Evolutionary conservation across 2,797 vertebrate genomes (phyloP).

Genomic region (Coreius guichenoti): DNA sequence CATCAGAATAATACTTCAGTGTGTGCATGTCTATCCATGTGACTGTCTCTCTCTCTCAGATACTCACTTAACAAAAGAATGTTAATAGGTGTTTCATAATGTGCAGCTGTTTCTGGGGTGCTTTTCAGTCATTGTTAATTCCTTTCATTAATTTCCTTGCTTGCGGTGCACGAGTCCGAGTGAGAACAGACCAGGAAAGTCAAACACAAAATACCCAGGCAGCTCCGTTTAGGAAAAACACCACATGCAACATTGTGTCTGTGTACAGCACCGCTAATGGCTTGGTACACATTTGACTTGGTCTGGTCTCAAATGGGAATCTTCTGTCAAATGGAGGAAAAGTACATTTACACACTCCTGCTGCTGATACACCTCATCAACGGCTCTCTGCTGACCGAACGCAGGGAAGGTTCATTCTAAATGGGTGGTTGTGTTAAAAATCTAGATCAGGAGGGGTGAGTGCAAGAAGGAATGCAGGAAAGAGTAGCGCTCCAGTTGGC

Average conservation of each 20-base stretch:
- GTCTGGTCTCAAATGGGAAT: constrained; percentile 40
- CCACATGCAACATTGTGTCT: constrained; percentile 39
- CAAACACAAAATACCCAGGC: constrained; percentile 57
- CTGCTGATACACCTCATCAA: constrained; percentile 42
- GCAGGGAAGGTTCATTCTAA: constrained; percentile 26
- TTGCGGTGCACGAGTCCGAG: constrained; percentile 31
- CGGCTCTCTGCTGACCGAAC: constrained; percentile 43
- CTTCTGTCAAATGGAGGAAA: constrained; percentile 16
- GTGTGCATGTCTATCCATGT: constrained; percentile 22
- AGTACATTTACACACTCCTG: constrained; percentile 25
- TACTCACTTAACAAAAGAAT: constrained; percentile 38
- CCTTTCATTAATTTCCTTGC: constrained; percentile 52
- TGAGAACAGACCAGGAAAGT: constrained; percentile 64
- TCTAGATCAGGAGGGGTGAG: constrained; percentile 45
- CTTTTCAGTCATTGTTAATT: constrained; percentile 47
- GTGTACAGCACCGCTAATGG: constrained; percentile 54
- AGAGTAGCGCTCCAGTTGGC: constrained; percentile 57
- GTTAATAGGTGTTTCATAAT: constrained; percentile 39
- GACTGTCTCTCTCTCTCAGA: constrained; percentile 22
- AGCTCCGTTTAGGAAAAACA: constrained; percentile 63
- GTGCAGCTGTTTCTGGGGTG: constrained; percentile 22
- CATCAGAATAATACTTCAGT: constrained; percentile 15
- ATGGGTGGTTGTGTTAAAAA: constrained; percentile 44
- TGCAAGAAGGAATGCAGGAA: constrained; percentile 46
- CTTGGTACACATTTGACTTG: constrained; percentile 56